Evolutionary conservation across 2,888 invertebrate genomes (phyloP).

Genomic region (Leucania comma): DNA sequence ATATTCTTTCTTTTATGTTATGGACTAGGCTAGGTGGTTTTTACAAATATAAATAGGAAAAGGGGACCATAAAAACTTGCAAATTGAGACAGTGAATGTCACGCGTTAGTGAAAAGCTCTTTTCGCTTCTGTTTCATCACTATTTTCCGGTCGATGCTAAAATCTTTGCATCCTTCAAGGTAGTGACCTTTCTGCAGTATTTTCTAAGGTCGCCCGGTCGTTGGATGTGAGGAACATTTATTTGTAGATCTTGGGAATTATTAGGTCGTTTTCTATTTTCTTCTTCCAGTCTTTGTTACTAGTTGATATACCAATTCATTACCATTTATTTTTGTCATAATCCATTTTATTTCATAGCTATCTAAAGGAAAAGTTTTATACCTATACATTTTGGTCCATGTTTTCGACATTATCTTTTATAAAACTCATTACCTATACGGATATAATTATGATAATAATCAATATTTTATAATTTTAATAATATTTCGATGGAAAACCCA

Average conservation of each 20-base stretch:
- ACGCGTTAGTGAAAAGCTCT: not conserved
- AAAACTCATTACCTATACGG: not conserved
- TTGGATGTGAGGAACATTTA: too few species aligned
- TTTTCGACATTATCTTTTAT: not conserved
- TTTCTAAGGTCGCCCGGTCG: not conserved
- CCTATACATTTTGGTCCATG: not conserved
- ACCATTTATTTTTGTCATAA: too few species aligned
- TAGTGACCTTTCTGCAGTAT: constrained; percentile 1
- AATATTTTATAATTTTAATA: not conserved
- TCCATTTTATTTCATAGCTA: too few species aligned
- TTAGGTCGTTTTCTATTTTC: not conserved
- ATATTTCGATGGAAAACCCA: not conserved
- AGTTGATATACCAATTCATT: not conserved
- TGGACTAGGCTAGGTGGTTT: too few species aligned
- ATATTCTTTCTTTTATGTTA: too few species aligned
- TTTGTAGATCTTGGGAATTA: not conserved
- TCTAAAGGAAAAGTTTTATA: not conserved
- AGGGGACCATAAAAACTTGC: not conserved
- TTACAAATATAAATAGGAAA: too few species aligned
- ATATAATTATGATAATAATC: not conserved
- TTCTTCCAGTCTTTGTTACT: not conserved
- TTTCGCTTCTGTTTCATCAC: not conserved
- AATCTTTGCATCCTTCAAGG: not conserved
- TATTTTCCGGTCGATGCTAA: not conserved
- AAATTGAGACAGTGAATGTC: not conserved